Evolutionary conservation across 2,113 vertebrate genomes (phyloP).

Genomic region (Limanda limanda): DNA sequence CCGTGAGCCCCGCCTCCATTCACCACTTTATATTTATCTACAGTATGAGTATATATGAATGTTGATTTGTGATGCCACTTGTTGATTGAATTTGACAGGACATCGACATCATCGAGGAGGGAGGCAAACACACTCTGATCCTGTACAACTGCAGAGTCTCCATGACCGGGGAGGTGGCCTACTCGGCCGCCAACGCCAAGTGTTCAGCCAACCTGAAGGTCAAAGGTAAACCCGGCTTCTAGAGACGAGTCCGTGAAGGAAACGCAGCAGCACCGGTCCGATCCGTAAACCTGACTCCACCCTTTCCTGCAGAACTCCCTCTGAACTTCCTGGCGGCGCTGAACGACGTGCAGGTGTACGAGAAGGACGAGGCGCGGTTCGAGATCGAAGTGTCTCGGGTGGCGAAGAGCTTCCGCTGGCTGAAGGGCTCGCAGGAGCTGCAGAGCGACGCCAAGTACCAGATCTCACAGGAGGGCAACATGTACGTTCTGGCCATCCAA

Average conservation of each 20-base stretch:
- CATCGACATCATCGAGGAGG: conserved; percentile 94
- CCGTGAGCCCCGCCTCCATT: conserved; percentile 78
- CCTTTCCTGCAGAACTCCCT: conserved; percentile 86
- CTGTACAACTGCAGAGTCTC: conserved; percentile 94
- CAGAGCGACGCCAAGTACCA: conserved; percentile 87
- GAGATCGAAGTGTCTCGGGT: conserved; percentile 94
- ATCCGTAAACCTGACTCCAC: background rate
- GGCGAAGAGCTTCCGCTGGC: conserved; percentile 92
- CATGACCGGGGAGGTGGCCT: conserved; percentile 93
- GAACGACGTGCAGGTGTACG: conserved; percentile 92
- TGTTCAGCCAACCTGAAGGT: conserved; percentile 95
- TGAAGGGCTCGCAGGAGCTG: conserved; percentile 94
- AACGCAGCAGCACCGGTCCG: too few relatives aligned
- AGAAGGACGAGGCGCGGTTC: conserved; percentile 95
- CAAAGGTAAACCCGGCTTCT: conserved; percentile 85
- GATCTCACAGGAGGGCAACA: conserved; percentile 87
- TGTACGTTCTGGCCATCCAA: conserved; percentile 87
- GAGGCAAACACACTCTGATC: conserved; percentile 91
- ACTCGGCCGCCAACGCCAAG: conserved; percentile 93
- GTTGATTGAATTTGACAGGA: conserved; percentile 76
- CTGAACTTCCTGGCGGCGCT: conserved; percentile 93
- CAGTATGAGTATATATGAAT: background rate
- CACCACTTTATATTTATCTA: background rate
- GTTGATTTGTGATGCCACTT: background rate
- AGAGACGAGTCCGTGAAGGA: background rate